Evolutionary conservation across 2,113 vertebrate genomes (phyloP).

Genomic region (Poecilia latipinna): DNA sequence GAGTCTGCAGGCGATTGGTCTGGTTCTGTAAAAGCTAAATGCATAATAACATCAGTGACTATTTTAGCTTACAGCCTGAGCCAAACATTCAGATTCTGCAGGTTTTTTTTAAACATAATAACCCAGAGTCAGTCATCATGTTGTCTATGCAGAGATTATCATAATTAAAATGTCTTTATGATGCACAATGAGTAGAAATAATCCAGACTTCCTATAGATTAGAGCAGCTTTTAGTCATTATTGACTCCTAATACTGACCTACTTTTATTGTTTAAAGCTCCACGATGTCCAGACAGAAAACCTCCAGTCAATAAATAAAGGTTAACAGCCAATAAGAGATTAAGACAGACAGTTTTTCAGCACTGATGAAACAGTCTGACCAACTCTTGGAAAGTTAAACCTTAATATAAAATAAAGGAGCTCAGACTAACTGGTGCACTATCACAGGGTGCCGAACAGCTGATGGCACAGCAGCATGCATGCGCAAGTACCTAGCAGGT

Average conservation of each 20-base stretch:
- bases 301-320: background rate
- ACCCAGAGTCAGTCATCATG: conserved; percentile 37
- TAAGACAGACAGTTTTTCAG: background rate
- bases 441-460: background rate
- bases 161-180: conserved; percentile 40
- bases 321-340: background rate
- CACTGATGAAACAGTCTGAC: background rate
- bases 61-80: background rate
- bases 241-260: background rate
- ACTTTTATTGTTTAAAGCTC: background rate
- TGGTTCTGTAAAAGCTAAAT: background rate
- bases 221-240: background rate
- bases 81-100: background rate
- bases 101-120: conserved; percentile 22
- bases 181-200: conserved; percentile 12
- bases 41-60: background rate
- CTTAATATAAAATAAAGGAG: background rate
- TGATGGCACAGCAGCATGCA: background rate
- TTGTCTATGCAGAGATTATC: conserved; percentile 48
- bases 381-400: no score
- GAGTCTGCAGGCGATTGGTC: background rate
- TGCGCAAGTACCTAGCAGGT: background rate
- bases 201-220: background rate
- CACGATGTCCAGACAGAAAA: background rate
- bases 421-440: background rate